phyloP scores from a whole-genome alignment of 2,888 invertebrate species.

The Nebria brevicollis region DNA sequence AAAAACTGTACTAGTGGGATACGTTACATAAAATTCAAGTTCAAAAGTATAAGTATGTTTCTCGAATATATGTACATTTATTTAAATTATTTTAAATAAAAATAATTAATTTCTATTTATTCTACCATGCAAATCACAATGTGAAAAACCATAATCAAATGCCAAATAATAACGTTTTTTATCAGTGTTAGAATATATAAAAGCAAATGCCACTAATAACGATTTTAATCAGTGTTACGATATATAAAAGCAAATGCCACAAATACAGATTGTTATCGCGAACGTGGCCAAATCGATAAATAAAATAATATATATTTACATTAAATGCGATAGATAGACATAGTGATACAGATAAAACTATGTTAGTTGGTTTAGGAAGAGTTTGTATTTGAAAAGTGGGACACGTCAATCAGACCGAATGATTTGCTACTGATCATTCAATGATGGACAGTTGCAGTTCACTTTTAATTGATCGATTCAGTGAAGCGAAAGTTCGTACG shows the following conservation, averaged over 20 bases:
- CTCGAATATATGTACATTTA: too few species aligned
- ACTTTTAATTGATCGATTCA: constrained; percentile 17
- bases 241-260: constrained; percentile 4
- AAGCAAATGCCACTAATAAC: too few species aligned
- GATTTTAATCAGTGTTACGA: too few species aligned
- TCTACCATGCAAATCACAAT: too few species aligned
- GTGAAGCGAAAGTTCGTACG: constrained; percentile 13
- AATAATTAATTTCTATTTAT: too few species aligned
- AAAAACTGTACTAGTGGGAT: too few species aligned
- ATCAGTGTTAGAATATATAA: not conserved
- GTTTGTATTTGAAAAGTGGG: constrained; percentile 14
- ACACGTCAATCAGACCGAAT: constrained; percentile 17
- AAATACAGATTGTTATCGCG: constrained; percentile 9
- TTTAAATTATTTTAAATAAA: too few species aligned
- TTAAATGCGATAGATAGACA: not conserved
- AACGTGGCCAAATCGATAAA: not conserved
- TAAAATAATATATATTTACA: not conserved
- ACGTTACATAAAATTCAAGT: too few species aligned
- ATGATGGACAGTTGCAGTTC: constrained; percentile 19
- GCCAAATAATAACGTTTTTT: too few species aligned
- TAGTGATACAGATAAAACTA: constrained; percentile 6
- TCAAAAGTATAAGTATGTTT: too few species aligned
- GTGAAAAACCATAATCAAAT: too few species aligned
- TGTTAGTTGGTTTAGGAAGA: not conserved
- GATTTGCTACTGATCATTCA: constrained; percentile 6